Evolutionary conservation across 1,140 invertebrate genomes (phyloP).

Genomic region (Zaprionus gabonicus): DNA sequence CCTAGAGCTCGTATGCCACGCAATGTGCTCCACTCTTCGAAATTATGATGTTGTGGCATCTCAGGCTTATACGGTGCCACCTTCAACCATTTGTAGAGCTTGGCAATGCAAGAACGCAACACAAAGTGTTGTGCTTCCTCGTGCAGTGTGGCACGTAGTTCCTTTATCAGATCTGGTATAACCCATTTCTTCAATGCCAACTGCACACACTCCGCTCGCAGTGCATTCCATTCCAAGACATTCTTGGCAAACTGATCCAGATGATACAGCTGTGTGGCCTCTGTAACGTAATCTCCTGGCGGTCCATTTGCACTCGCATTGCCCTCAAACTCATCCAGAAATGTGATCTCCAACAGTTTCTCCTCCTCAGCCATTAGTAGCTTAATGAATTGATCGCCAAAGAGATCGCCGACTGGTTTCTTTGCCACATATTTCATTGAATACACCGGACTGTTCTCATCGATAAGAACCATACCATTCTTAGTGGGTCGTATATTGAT

Average conservation of each 20-base stretch:
- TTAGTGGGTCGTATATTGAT: constrained; percentile 94
- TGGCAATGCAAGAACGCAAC: constrained; percentile 92
- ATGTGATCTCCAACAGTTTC: constrained; percentile 90
- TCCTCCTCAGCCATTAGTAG: constrained; percentile 94
- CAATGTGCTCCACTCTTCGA: constrained; percentile 95
- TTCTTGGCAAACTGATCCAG: constrained; percentile 98
- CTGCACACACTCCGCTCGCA: constrained; percentile 94
- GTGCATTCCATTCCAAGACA: constrained; percentile 98
- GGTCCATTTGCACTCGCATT: constrained; percentile 87
- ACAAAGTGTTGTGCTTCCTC: constrained; percentile 96
- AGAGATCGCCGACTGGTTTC: constrained; percentile 96
- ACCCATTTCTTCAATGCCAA: constrained; percentile 94
- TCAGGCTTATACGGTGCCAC: constrained; percentile 92
- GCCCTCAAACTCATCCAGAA: constrained; percentile 92
- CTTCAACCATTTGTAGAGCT: constrained; percentile 96
- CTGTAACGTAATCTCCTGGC: constrained; percentile 90
- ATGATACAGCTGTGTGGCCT: constrained; percentile 95
- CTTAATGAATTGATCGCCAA: constrained; percentile 95
- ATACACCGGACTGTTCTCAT: constrained; percentile 95
- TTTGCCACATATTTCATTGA: constrained; percentile 97
- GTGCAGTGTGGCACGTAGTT: constrained; percentile 92
- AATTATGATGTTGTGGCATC: constrained; percentile 89
- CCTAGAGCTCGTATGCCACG: constrained; percentile 95
- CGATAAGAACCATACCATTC: constrained; percentile 96
- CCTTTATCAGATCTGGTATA: constrained; percentile 94